phyloP scores from a whole-genome alignment of 2,797 vertebrate genomes.

The Huso huso region DNA sequence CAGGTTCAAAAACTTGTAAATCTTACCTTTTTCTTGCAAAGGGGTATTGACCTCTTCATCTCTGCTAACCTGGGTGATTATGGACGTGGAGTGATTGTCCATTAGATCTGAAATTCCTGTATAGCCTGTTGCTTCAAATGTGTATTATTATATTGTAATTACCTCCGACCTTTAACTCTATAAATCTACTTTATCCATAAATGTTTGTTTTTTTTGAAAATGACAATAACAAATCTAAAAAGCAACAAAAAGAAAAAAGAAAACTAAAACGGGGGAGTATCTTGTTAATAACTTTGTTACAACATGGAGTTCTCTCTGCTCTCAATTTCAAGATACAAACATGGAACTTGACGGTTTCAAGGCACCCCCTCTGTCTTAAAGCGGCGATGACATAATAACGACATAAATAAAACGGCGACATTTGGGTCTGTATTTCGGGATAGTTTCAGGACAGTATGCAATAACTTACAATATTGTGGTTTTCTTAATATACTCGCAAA shows the following conservation, averaged over 20 bases:
- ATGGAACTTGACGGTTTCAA: slow-evolving; percentile 90
- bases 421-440: too few species aligned
- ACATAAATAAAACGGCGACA: too few species aligned
- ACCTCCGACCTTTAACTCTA: too few species aligned
- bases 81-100: slow-evolving; percentile 77
- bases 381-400: slow-evolving; percentile 53
- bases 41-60: slow-evolving; percentile 73
- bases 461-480: too few species aligned
- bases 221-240: slow-evolving; percentile 4
- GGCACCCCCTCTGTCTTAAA: slow-evolving; percentile 86
- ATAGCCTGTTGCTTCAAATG: slow-evolving; percentile 20
- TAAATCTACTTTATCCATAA: slow-evolving; percentile 22
- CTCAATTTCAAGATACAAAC: slow-evolving; percentile 91
- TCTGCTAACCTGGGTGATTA: slow-evolving; percentile 85
- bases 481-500: too few species aligned
- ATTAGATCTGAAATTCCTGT: slow-evolving; percentile 57
- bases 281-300: slow-evolving; percentile 84
- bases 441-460: too few species aligned
- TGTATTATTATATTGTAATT: slow-evolving; percentile 5
- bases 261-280: slow-evolving; percentile 28
- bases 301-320: slow-evolving; percentile 86
- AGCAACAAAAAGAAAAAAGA: slow-evolving; percentile 4
- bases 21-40: slow-evolving; percentile 70
- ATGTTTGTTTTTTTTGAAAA: slow-evolving; percentile 14
- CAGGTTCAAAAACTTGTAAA: slow-evolving; percentile 26